These are phyloP conservation scores for Taurulus bubalis DNA, from an alignment of 2,113 vertebrate genomes.

Conservation along the genomic window DNA sequence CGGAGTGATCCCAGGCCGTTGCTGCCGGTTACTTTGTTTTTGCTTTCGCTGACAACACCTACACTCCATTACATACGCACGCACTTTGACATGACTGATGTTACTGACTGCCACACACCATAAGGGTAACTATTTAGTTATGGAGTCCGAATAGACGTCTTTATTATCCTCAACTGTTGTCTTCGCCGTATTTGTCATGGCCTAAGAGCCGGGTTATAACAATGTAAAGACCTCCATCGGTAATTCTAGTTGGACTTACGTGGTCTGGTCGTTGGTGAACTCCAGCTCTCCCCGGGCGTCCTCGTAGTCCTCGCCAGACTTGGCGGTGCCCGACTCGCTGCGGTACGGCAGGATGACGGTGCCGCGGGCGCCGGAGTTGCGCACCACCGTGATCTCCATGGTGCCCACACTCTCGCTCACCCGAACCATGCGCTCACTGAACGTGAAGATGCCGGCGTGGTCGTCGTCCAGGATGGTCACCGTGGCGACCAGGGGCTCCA, in stretches of 20 bases:
- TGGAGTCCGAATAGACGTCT: no score
- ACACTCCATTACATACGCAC: no score
- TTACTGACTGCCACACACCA: no score
- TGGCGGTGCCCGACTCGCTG: constrained; percentile 89
- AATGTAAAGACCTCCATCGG: not conserved
- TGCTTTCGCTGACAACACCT: no score
- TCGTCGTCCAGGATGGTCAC: constrained; percentile 98
- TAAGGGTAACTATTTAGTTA: no score
- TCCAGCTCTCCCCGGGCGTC: constrained; percentile 91
- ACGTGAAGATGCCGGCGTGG: constrained; percentile 97
- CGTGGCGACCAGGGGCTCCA: constrained; percentile 90
- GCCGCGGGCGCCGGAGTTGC: constrained; percentile 93
- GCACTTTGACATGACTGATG: no score
- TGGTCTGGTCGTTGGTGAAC: constrained; percentile 94
- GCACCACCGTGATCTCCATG: constrained; percentile 91
- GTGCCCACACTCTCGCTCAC: constrained; percentile 95
- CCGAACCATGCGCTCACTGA: constrained; percentile 87
- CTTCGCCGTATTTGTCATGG: no score
- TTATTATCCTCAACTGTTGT: no score
- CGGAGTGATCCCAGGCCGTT: no score
- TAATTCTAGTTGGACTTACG: constrained; percentile 82
- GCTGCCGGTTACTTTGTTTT: no score
- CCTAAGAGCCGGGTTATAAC: no score
- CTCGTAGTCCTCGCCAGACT: constrained; percentile 91
- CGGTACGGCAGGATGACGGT: constrained; percentile 94